phyloP scores from a whole-genome alignment of 1,140 invertebrate genomes.

The Drosophila repleta region DNA sequence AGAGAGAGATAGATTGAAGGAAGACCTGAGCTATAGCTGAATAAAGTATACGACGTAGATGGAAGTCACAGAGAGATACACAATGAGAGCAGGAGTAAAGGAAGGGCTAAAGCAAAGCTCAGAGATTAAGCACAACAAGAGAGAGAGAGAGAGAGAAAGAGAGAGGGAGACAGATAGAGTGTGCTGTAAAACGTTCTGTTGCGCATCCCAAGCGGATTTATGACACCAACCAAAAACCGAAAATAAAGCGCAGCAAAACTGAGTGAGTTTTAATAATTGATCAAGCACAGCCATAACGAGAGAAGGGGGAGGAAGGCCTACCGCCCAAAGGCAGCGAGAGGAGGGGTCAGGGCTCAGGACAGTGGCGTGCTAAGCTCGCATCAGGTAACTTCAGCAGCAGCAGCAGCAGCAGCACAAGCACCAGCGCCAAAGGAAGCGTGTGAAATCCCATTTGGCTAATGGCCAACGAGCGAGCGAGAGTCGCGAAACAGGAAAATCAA shows the following conservation, averaged over 20 bases:
- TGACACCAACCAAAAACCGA: slow-evolving; percentile 1
- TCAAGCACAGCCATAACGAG: slow-evolving; percentile 35
- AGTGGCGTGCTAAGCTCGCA: slow-evolving; percentile 2
- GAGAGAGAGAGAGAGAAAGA: background rate
- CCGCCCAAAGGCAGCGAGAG: background rate
- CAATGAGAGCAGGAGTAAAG: too few species aligned
- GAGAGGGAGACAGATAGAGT: background rate
- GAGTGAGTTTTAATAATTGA: slow-evolving; percentile 73
- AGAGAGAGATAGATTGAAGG: background rate
- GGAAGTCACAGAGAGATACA: too few species aligned
- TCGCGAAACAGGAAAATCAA: slow-evolving; percentile 67
- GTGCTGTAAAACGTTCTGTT: background rate
- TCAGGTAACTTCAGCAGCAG: slow-evolving; percentile 1
- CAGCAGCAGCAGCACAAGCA: background rate
- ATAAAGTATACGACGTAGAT: too few species aligned
- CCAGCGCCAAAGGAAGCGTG: slow-evolving; percentile 67
- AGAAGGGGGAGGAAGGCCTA: background rate
- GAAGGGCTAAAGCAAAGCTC: too few species aligned
- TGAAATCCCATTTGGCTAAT: slow-evolving; percentile 81
- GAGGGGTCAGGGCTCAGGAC: background rate
- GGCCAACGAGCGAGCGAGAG: slow-evolving; percentile 53
- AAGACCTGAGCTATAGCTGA: too few species aligned
- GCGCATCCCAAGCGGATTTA: slow-evolving; percentile 24
- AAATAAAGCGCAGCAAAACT: slow-evolving; percentile 24
- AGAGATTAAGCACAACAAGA: background rate